Percentiles rank a stretch among this genome's conserved stretches.
phyloP scores from a whole-genome alignment of 2,888 invertebrate species.

The Xanthorhoe spadicearia region DNA sequence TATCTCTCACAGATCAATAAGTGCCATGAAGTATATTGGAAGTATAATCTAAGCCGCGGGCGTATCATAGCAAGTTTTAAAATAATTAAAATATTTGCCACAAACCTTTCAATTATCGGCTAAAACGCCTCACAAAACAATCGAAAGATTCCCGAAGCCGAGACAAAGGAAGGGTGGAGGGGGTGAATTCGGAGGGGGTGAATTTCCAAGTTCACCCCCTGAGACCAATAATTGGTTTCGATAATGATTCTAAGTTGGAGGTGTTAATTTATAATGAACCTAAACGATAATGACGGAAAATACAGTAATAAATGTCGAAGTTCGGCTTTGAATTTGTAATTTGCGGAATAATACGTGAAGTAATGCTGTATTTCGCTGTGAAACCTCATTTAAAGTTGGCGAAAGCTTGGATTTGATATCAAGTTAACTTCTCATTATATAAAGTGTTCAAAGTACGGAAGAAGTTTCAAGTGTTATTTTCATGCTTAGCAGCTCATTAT shows the following conservation, averaged over 20 bases:
- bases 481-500: too few species aligned
- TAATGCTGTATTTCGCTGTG: background rate
- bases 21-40: too few species aligned
- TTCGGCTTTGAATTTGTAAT: slow-evolving; percentile 25
- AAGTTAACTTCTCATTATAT: too few species aligned
- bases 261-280: slow-evolving; percentile 49
- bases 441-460: too few species aligned
- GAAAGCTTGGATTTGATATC: too few species aligned
- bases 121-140: slow-evolving; percentile 14
- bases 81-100: background rate
- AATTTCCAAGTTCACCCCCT: slow-evolving; percentile 37
- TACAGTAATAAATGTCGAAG: slow-evolving; percentile 41
- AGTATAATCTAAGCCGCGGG: too few species aligned
- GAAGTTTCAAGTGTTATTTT: too few species aligned
- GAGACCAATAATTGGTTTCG: slow-evolving; percentile 42
- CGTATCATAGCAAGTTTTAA: too few species aligned
- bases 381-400: background rate
- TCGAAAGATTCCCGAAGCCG: slow-evolving; percentile 38
- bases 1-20: too few species aligned
- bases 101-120: slow-evolving; percentile 1
- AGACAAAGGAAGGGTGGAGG: slow-evolving; percentile 37
- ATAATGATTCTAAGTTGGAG: slow-evolving; percentile 43
- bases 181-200: slow-evolving; percentile 23
- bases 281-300: slow-evolving; percentile 42
- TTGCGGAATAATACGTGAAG: slow-evolving; percentile 7